phyloP scores from a whole-genome alignment of 64 coral and sea anemone genomes.

The Stylophora pistillata region DNA sequence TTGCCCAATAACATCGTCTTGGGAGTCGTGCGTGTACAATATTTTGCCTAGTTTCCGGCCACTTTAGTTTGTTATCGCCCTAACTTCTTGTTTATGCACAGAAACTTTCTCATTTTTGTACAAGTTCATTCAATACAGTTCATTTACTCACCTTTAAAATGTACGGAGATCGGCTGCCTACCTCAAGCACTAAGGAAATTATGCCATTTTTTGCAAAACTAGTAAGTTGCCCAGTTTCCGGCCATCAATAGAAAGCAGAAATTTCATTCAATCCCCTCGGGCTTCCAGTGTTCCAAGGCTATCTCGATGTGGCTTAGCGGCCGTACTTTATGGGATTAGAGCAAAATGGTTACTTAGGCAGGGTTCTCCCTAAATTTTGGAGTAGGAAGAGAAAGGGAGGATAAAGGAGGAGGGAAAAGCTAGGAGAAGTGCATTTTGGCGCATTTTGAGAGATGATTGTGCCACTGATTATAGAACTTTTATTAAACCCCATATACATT shows the following conservation, averaged over 20 bases:
- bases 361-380: no score
- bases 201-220: constrained; percentile 14
- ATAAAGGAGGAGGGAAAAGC: no score
- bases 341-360: neutral
- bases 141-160: constrained; percentile 35
- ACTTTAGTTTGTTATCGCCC: neutral
- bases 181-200: constrained; percentile 32
- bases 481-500: no score
- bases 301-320: constrained; percentile 7
- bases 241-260: constrained; percentile 14
- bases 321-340: neutral
- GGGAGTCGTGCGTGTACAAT: no score
- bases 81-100: neutral
- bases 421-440: no score
- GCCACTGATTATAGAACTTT: no score
- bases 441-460: no score
- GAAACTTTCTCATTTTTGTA: constrained; percentile 9
- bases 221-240: constrained; percentile 43
- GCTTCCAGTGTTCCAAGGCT: neutral
- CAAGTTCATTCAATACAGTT: neutral
- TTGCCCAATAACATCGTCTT: no score
- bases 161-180: constrained; percentile 21
- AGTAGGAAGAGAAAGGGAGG: no score
- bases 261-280: constrained; percentile 7
- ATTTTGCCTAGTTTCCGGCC: neutral